phyloP scores from a whole-genome alignment of 2,888 invertebrate species.

The Alitta virens region DNA sequence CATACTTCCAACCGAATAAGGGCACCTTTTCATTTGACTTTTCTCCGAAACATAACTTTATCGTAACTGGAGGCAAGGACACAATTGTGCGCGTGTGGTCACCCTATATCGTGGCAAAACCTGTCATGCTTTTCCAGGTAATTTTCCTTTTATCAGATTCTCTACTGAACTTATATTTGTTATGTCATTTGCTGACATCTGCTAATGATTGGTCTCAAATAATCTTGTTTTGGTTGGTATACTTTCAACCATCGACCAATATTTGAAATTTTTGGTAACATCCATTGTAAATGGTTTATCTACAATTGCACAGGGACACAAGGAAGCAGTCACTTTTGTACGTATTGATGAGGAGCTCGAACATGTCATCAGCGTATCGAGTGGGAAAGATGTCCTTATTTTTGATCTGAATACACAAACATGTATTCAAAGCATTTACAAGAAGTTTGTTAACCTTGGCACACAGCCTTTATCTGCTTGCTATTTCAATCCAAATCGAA shows the following conservation, averaged over 20 bases:
- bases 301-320: slow-evolving; percentile 69
- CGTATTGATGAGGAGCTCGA: slow-evolving; percentile 68
- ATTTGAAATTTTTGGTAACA: too few species aligned
- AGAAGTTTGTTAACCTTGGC: slow-evolving; percentile 18
- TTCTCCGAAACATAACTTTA: slow-evolving; percentile 39
- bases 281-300: too few species aligned
- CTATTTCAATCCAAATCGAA: slow-evolving; percentile 15
- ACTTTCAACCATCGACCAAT: too few species aligned
- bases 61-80: slow-evolving; percentile 66
- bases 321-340: slow-evolving; percentile 63
- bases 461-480: slow-evolving; percentile 7
- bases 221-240: too few species aligned
- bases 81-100: slow-evolving; percentile 76
- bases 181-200: too few species aligned
- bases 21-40: slow-evolving; percentile 55
- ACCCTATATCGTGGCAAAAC: slow-evolving; percentile 71
- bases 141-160: too few species aligned
- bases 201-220: too few species aligned
- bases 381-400: slow-evolving; percentile 72
- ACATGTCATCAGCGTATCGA: slow-evolving; percentile 62
- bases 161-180: too few species aligned
- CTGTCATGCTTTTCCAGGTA: slow-evolving; percentile 63
- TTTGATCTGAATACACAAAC: slow-evolving; percentile 70
- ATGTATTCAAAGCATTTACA: slow-evolving; percentile 65
- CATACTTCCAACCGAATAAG: slow-evolving; percentile 63